phyloP scores from a whole-genome alignment of 2,888 invertebrate genomes.

The Diloba caeruleocephala region DNA sequence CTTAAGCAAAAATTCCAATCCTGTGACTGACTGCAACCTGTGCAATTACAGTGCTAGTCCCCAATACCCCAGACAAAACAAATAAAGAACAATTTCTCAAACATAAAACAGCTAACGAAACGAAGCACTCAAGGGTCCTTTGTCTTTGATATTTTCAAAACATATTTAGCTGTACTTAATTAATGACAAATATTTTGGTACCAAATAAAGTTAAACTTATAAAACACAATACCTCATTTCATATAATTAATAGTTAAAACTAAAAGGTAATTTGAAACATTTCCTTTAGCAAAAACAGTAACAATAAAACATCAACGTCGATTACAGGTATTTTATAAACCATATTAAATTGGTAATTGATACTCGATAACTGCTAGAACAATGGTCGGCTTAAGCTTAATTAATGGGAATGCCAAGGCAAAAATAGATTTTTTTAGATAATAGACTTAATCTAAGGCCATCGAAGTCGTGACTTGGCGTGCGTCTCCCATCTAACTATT shows the following conservation, averaged over 20 bases:
- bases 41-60: too few relatives aligned
- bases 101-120: not conserved
- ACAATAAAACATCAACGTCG: slow-evolving; percentile 52
- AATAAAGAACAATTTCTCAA: too few relatives aligned
- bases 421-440: slow-evolving; percentile 29
- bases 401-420: slow-evolving; percentile 56
- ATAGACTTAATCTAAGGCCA: slow-evolving; percentile 9
- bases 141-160: not conserved
- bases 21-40: too few relatives aligned
- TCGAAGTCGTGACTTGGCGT: slow-evolving; percentile 22
- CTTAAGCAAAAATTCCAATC: not conserved
- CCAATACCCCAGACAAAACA: too few relatives aligned
- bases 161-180: slow-evolving; percentile 4
- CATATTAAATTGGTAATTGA: slow-evolving; percentile 67
- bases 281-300: slow-evolving; percentile 30
- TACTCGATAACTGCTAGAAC: slow-evolving; percentile 49
- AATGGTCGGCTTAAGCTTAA: slow-evolving; percentile 57
- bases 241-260: slow-evolving; percentile 17
- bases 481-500: not conserved
- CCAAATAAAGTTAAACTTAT: not conserved
- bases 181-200: slow-evolving; percentile 1
- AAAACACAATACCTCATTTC: slow-evolving; percentile 24
- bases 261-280: slow-evolving; percentile 13
- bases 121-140: not conserved
- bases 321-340: slow-evolving; percentile 55